Conservation (phyloP, 2,888 invertebrate genomes). For the Adineta ricciae region DNA sequence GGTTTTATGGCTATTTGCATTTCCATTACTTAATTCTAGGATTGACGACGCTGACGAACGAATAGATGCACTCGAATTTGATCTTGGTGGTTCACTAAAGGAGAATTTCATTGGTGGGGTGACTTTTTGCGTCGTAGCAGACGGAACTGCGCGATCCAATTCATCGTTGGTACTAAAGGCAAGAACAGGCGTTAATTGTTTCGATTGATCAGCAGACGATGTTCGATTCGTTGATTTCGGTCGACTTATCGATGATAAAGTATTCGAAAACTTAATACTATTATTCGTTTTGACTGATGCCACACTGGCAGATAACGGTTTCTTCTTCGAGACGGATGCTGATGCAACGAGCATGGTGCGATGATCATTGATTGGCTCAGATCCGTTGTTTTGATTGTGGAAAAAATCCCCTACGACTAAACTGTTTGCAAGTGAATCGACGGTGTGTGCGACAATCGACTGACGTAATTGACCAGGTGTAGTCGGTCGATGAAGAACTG, state of each 20-base stretch:
- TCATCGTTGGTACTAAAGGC: neutral
- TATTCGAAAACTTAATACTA: neutral
- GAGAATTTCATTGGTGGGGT: neutral
- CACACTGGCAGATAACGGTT: neutral
- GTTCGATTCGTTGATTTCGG: neutral
- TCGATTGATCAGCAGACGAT: neutral
- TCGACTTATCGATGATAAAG: neutral
- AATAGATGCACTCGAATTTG: neutral
- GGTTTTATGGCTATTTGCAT: neutral
- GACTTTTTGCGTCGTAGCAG: neutral
- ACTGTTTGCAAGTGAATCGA: neutral
- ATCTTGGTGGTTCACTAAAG: slow-evolving; percentile 8
- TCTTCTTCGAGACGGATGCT: neutral
- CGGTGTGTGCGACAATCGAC: neutral
- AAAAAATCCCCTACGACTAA: neutral
- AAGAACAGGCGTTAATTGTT: neutral
- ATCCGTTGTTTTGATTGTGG: neutral
- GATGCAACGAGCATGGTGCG: neutral
- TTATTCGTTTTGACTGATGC: neutral
- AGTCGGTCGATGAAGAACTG: slow-evolving; percentile 19
- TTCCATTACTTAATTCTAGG: neutral
- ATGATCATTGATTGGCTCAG: neutral
- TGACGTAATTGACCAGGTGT: slow-evolving; percentile 19
- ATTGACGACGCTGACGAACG: neutral
- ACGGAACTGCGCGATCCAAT: neutral